Percentiles rank a stretch among this genome's conserved stretches.
These are phyloP conservation scores for Campylomormyrus tamandua DNA, from an alignment of 2,113 vertebrate genomes.

Conservation along the genomic window DNA sequence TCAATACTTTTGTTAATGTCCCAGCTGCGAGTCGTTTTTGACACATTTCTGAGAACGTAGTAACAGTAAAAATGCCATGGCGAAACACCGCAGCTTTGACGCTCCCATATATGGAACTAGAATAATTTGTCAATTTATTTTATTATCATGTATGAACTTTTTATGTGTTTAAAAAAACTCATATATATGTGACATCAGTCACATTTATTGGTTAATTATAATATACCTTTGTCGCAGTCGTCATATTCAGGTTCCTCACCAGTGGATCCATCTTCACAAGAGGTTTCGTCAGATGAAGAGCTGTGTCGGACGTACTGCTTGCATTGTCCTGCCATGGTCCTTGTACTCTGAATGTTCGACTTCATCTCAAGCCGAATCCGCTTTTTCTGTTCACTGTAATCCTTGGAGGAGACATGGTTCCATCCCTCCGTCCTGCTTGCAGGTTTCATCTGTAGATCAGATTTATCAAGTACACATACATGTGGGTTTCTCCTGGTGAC, in stretches of 20 bases:
- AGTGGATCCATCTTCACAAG: slow-evolving; percentile 33
- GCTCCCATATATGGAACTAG: background rate
- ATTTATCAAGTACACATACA: slow-evolving; percentile 10
- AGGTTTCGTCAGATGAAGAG: slow-evolving; percentile 24
- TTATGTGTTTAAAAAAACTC: background rate
- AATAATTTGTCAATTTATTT: background rate
- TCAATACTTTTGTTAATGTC: background rate
- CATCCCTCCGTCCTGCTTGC: background rate
- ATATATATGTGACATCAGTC: background rate
- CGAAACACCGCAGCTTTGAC: background rate
- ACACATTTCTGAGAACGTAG: background rate
- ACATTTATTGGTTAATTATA: background rate
- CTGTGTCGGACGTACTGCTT: slow-evolving; percentile 12
- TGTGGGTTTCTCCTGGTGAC: background rate
- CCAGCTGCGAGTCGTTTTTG: background rate
- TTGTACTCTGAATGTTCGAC: background rate
- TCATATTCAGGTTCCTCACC: slow-evolving; percentile 33
- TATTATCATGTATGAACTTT: background rate
- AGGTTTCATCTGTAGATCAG: slow-evolving; percentile 3
- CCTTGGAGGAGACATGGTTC: background rate
- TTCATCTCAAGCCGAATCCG: slow-evolving; percentile 2
- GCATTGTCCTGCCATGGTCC: slow-evolving; percentile 17
- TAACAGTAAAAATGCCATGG: background rate
- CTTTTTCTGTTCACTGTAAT: background rate
- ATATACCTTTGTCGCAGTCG: slow-evolving; percentile 38